These are phyloP conservation scores for Leptinotarsa tumamoca DNA, from an alignment of 2,888 invertebrate genomes.

Conservation along the genomic window DNA sequence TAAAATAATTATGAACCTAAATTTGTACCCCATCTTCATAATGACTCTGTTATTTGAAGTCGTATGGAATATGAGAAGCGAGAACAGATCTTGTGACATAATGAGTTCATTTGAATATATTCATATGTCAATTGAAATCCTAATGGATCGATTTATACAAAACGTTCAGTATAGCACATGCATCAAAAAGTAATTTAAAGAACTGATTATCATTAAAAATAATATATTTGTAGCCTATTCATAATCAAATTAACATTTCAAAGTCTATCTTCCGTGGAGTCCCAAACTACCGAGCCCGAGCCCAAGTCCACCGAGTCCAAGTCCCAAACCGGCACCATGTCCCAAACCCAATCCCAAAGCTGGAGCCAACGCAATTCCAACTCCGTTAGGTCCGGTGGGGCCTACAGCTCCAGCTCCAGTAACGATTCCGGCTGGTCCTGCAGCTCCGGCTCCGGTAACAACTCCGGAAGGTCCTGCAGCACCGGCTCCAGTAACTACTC, in stretches of 20 bases:
- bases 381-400: conserved; percentile 42
- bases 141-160: too few species aligned
- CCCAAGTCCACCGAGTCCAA: conserved; percentile 15
- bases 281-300: conserved; percentile 7
- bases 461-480: conserved; percentile 47
- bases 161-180: too few species aligned
- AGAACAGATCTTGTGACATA: too few species aligned
- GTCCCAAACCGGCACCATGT: conserved; percentile 5
- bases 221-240: not conserved
- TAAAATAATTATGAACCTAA: too few species aligned
- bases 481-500: conserved; percentile 46
- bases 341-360: conserved; percentile 1
- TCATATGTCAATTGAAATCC: too few species aligned
- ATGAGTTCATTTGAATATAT: too few species aligned
- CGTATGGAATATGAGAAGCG: too few species aligned
- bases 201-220: not conserved
- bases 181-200: too few species aligned
- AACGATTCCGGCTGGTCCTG: conserved; percentile 43
- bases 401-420: conserved; percentile 43
- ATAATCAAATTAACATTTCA: not conserved
- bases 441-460: conserved; percentile 45
- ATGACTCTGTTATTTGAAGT: too few species aligned
- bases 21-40: too few species aligned
- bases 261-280: conserved; percentile 5
- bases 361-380: not conserved